A percentile compares a stretch with the other conserved stretches of the same genome.
phyloP scores from a whole-genome alignment of 2,113 vertebrate species.

The Seriola dumerili region DNA sequence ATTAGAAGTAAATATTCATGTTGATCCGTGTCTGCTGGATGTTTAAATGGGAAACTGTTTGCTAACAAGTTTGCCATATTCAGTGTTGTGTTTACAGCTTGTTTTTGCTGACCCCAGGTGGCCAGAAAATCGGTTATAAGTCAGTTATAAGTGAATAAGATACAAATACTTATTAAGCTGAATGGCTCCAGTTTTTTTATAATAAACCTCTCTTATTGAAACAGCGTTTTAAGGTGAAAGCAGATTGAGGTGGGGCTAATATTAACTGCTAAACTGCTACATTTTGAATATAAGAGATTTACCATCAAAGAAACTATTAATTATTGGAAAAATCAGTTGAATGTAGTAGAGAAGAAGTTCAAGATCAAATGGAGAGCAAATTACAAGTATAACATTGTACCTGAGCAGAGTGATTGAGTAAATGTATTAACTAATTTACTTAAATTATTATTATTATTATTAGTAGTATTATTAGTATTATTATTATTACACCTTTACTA shows the following conservation, averaged over 20 bases:
- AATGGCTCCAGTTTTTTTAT: not conserved
- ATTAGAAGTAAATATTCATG: not conserved
- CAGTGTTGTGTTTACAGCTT: not conserved
- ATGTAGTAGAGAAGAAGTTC: not conserved
- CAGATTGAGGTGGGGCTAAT: too few relatives aligned
- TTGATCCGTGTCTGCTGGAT: not conserved
- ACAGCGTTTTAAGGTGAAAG: not conserved
- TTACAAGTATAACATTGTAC: not conserved
- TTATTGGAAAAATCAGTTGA: not conserved
- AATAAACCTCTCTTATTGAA: not conserved
- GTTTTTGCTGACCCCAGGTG: not conserved
- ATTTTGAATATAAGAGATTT: not conserved
- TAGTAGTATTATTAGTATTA: too few relatives aligned
- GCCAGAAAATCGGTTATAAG: not conserved
- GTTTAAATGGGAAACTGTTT: not conserved
- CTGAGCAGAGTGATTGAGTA: not conserved
- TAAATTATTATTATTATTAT: not conserved
- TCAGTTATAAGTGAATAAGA: not conserved
- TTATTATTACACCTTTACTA: not conserved
- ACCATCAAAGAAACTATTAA: not conserved
- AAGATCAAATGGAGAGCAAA: not conserved
- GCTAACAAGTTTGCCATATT: not conserved
- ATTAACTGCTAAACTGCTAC: too few relatives aligned
- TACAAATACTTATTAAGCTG: not conserved
- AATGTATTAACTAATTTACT: not conserved